These are phyloP conservation scores for Mesembrinibis cayennensis DNA, from an alignment of 2,113 vertebrate species.

Conservation along the genomic window DNA sequence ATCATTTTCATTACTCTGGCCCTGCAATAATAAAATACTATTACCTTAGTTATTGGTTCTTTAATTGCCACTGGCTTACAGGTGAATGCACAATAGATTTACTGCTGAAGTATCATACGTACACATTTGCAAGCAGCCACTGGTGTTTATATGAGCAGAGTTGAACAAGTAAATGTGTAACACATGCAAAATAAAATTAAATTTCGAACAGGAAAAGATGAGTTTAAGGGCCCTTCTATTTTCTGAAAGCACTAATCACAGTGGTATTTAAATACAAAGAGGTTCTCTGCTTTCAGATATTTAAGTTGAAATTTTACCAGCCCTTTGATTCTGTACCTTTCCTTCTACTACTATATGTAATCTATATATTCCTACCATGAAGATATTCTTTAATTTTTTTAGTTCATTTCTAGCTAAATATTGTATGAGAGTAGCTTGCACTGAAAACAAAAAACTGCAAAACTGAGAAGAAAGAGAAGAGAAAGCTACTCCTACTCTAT, in stretches of 20 bases:
- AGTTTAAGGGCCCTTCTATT: background rate
- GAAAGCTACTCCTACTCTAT: background rate
- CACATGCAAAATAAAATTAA: fast-evolving
- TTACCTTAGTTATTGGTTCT: background rate
- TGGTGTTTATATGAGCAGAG: background rate
- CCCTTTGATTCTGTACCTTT: background rate
- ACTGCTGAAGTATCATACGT: background rate
- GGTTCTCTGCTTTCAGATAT: background rate
- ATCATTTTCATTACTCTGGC: background rate
- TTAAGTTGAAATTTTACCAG: background rate
- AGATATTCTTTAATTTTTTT: background rate
- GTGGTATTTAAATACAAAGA: background rate
- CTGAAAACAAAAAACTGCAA: background rate
- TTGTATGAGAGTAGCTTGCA: background rate
- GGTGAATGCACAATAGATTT: background rate
- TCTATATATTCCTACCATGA: background rate
- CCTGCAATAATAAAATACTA: background rate
- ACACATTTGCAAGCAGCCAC: background rate
- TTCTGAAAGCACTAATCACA: background rate
- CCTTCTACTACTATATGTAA: background rate
- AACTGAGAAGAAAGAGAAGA: background rate
- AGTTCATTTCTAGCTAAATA: background rate
- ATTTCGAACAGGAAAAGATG: background rate
- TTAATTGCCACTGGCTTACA: background rate
- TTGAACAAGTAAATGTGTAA: background rate